A percentile compares a stretch with the other conserved stretches of the same genome.
These are phyloP conservation scores for Diarsia brunnea DNA, from an alignment of 2,888 invertebrate genomes.

Conservation along the genomic window DNA sequence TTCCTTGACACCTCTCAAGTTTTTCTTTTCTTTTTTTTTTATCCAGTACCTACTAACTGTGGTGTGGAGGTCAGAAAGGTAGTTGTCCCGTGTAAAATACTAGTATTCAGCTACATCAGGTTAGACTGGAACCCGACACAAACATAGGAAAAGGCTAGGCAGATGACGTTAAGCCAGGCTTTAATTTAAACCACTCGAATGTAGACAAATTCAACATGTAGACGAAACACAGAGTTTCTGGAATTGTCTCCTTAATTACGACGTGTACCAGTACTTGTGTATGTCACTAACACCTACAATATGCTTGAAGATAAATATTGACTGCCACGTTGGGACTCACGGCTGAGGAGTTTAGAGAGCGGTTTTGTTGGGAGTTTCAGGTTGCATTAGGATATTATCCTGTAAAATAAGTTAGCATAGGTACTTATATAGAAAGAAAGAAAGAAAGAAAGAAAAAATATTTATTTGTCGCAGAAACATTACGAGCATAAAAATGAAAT, in stretches of 20 bases:
- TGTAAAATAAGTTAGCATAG: neutral
- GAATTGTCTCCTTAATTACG: constrained; percentile 70
- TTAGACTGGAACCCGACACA: too few species aligned
- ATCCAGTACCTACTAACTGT: too few species aligned
- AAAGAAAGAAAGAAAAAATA: too few species aligned
- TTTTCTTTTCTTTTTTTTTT: too few species aligned
- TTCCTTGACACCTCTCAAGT: too few species aligned
- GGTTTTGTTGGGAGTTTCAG: neutral
- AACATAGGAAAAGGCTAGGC: too few species aligned
- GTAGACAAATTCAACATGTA: constrained; percentile 1
- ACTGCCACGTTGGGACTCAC: constrained; percentile 69
- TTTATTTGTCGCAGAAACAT: too few species aligned
- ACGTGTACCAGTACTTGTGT: constrained; percentile 42
- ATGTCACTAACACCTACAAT: constrained; percentile 69
- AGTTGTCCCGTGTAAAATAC: too few species aligned
- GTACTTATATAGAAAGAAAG: too few species aligned
- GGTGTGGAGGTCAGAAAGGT: too few species aligned
- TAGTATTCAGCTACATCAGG: too few species aligned
- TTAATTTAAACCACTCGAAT: constrained; percentile 7
- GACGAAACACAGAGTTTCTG: neutral
- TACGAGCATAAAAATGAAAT: too few species aligned
- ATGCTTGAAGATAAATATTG: constrained; percentile 77
- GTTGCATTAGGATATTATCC: neutral
- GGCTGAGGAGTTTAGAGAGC: constrained; percentile 19
- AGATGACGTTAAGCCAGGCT: neutral